Evolutionary conservation across 2,888 invertebrate species (phyloP).

Genomic region (Apamea monoglypha): DNA sequence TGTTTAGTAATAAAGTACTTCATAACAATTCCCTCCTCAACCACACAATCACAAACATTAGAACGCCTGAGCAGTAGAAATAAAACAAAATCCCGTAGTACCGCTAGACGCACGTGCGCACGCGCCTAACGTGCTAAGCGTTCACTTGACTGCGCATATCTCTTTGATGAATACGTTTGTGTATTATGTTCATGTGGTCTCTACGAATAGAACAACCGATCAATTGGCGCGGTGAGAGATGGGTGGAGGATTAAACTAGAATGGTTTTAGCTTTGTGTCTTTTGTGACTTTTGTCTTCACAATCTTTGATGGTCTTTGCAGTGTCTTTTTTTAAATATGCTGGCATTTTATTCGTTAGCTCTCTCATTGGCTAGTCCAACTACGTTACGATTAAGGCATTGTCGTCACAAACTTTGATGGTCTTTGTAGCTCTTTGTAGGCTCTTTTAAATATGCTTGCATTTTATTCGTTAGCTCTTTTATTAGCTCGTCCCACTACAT

Average conservation of each 20-base stretch:
- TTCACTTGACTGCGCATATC: constrained; percentile 54
- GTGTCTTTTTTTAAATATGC: not conserved
- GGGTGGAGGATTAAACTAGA: constrained; percentile 16
- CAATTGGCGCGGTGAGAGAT: constrained; percentile 31
- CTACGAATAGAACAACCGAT: constrained; percentile 46
- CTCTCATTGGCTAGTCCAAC: no score
- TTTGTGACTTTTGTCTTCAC: no score
- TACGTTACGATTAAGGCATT: no score
- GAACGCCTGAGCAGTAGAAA: constrained; percentile 33
- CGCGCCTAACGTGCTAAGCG: constrained; percentile 48
- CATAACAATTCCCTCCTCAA: not conserved
- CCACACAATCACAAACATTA: constrained; percentile 20
- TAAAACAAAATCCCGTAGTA: constrained; percentile 53
- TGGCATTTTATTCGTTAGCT: not conserved
- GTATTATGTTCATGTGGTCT: constrained; percentile 50
- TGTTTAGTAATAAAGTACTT: not conserved
- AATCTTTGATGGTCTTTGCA: not conserved
- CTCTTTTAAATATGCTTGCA: not conserved
- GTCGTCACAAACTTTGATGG: not conserved
- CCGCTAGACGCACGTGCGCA: constrained; percentile 64
- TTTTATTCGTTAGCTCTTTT: not conserved
- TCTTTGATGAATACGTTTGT: constrained; percentile 60
- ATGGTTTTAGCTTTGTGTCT: constrained; percentile 7
- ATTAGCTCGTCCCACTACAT: not conserved
- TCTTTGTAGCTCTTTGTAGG: not conserved